Conservation (phyloP, 2,113 vertebrate species). For the Sclerurus mexicanus region DNA sequence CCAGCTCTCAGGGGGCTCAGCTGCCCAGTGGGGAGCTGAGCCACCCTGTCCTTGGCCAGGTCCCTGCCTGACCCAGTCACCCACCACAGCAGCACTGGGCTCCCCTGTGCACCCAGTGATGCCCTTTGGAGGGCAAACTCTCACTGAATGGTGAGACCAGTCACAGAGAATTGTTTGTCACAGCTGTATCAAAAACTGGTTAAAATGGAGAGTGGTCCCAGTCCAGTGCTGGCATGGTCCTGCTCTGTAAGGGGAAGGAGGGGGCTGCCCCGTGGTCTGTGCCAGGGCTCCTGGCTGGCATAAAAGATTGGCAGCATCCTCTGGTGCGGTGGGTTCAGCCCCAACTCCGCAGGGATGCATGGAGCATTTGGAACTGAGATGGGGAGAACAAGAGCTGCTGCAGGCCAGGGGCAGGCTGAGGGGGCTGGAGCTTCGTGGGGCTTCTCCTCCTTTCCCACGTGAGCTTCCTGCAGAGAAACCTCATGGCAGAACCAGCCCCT, state of each 20-base stretch:
- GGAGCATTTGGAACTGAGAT: fast-evolving
- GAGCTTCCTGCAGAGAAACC: background rate
- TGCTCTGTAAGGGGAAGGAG: fast-evolving
- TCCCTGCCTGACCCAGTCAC: background rate
- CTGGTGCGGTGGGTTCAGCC: fast-evolving
- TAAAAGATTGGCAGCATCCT: background rate
- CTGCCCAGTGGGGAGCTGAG: background rate
- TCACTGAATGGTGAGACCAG: background rate
- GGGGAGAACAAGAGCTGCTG: background rate
- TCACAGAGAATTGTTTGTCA: background rate
- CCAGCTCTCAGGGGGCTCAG: background rate
- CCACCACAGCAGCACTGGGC: background rate
- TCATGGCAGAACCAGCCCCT: background rate
- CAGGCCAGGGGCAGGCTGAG: background rate
- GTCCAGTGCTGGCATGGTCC: background rate
- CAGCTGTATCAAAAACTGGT: fast-evolving
- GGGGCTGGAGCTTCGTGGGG: background rate
- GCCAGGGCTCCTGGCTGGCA: background rate
- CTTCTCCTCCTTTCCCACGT: background rate
- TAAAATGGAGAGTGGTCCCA: background rate
- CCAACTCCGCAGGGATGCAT: fast-evolving
- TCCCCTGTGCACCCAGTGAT: background rate
- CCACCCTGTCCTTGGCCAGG: background rate
- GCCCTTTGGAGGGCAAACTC: background rate
- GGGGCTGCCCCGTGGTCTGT: background rate